Conservation (phyloP, 2,113 vertebrate species). For the Haemorhous mexicanus region DNA sequence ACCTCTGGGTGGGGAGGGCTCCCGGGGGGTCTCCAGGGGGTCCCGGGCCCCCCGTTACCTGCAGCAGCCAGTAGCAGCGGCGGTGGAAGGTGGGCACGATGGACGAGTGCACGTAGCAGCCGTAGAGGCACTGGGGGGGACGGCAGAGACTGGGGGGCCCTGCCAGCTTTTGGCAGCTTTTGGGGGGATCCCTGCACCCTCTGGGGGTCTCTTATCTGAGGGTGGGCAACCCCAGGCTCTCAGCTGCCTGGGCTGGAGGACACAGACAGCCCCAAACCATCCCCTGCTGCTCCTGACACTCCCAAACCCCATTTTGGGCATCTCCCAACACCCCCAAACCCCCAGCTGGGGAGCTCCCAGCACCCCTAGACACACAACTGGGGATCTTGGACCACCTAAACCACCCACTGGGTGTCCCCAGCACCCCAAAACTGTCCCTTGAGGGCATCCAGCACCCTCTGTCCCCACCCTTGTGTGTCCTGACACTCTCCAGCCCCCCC, state of each 20-base stretch:
- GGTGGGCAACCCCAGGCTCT: no score
- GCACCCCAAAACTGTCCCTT: not conserved
- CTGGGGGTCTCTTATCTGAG: accelerated
- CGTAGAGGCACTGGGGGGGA: not conserved
- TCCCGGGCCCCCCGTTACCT: not conserved
- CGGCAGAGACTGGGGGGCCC: not conserved
- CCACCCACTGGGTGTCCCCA: not conserved
- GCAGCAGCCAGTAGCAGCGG: not conserved
- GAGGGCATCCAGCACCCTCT: not conserved
- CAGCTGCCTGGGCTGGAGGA: not conserved
- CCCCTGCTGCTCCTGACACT: not conserved
- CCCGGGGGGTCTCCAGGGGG: not conserved
- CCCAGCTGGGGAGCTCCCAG: not conserved
- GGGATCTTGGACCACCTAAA: not conserved
- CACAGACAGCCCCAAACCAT: not conserved
- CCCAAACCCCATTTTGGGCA: not conserved
- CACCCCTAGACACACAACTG: not conserved
- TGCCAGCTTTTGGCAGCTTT: no score
- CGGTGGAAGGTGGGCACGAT: not conserved
- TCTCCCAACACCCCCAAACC: not conserved
- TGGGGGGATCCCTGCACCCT: no score
- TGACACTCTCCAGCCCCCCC: no score
- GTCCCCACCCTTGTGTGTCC: accelerated
- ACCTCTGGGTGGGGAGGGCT: not conserved
- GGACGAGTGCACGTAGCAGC: not conserved